Evolutionary conservation across 2,113 vertebrate species (phyloP).

Genomic region (Dasyurus viverrinus): DNA sequence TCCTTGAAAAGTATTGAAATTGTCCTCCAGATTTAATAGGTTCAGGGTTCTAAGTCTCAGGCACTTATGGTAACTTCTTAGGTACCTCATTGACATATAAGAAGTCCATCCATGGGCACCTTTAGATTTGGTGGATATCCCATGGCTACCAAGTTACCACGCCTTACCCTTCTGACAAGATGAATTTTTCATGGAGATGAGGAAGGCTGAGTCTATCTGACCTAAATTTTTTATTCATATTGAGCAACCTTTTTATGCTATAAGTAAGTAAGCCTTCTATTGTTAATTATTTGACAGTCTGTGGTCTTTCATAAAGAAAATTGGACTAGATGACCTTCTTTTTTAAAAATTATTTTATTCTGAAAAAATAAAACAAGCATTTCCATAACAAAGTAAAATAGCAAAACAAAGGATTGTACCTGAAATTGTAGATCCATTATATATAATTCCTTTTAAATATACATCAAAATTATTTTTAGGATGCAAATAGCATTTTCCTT

Average conservation of each 20-base stretch:
- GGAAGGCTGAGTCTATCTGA: not conserved
- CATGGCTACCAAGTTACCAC: not conserved
- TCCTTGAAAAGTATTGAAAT: not conserved
- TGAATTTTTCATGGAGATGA: not conserved
- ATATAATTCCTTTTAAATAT: too few species aligned
- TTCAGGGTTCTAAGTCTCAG: not conserved
- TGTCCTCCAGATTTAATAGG: not conserved
- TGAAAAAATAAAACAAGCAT: too few species aligned
- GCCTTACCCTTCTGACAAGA: not conserved
- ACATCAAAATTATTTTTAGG: too few species aligned
- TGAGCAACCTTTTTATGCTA: too few species aligned
- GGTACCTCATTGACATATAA: not conserved
- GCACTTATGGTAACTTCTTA: not conserved
- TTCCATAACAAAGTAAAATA: too few species aligned
- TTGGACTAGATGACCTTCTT: not conserved
- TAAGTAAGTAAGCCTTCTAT: too few species aligned
- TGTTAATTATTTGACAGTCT: too few species aligned
- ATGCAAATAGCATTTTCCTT: too few species aligned
- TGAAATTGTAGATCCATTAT: too few species aligned
- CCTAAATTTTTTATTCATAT: too few species aligned
- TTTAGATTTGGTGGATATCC: not conserved
- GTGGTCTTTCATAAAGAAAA: not conserved
- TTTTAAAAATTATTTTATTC: too few species aligned
- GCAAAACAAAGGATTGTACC: too few species aligned
- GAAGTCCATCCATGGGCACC: not conserved